Conservation (phyloP, 2,113 vertebrate species). For the Petrocephalus zakoni region DNA sequence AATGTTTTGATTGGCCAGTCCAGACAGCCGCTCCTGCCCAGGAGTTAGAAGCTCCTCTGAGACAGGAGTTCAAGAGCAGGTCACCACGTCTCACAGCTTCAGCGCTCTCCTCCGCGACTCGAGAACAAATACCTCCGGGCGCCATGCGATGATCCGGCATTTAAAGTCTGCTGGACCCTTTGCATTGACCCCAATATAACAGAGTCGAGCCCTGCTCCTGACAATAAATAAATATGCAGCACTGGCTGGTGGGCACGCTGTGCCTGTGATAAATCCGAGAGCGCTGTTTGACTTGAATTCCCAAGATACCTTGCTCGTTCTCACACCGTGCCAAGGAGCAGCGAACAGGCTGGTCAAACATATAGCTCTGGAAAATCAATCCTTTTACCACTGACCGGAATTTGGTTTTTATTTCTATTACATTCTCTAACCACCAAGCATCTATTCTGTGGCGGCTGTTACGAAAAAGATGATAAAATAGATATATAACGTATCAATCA, state of each 20-base stretch:
- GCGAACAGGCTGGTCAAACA: neutral
- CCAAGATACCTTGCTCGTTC: neutral
- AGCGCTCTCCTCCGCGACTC: neutral
- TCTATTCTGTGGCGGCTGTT: neutral
- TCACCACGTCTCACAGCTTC: conserved; percentile 1
- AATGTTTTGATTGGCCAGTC: neutral
- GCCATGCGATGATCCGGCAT: conserved; percentile 2
- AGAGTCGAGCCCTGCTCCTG: neutral
- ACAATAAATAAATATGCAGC: conserved; percentile 18
- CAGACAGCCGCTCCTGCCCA: neutral
- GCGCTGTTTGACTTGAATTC: neutral
- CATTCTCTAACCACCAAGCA: neutral
- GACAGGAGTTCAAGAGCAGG: neutral
- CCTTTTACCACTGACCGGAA: neutral
- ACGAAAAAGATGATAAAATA: neutral
- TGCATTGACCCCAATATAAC: conserved; percentile 14
- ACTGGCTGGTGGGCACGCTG: neutral
- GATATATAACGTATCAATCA: neutral
- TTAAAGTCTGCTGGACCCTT: neutral
- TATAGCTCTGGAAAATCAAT: neutral
- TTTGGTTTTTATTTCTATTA: neutral
- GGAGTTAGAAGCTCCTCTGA: neutral
- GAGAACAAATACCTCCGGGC: neutral
- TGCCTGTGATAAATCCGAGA: neutral
- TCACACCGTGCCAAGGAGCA: neutral